Conservation (phyloP, 2,888 invertebrate genomes). For the Cantharis rufa region DNA sequence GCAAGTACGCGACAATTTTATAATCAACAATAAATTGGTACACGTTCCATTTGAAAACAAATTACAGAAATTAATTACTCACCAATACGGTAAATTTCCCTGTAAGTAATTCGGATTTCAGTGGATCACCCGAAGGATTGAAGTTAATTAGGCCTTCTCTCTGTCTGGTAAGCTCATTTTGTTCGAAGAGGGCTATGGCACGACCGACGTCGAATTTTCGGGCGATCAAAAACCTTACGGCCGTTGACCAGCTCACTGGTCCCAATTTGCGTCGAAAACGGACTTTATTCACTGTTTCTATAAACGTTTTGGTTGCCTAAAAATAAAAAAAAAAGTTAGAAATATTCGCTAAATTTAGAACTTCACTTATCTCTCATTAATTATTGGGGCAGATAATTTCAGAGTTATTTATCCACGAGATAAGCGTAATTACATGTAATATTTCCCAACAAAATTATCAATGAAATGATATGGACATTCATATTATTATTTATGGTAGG, state of each 20-base stretch:
- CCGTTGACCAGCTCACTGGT: conserved; percentile 82
- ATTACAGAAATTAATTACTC: conserved; percentile 47
- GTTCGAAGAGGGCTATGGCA: conserved; percentile 88
- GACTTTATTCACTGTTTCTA: conserved; percentile 71
- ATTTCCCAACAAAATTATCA: neutral
- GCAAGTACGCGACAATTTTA: neutral
- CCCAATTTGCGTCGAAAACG: conserved; percentile 60
- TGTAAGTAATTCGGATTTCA: conserved; percentile 84
- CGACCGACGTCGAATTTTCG: conserved; percentile 92
- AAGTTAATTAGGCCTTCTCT: conserved; percentile 85
- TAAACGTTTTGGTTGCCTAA: conserved; percentile 81
- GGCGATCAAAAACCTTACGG: conserved; percentile 89
- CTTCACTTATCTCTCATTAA: neutral
- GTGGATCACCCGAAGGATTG: conserved; percentile 80
- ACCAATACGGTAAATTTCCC: conserved; percentile 97
- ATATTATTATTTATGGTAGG: neutral
- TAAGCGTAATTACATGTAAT: neutral
- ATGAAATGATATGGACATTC: neutral
- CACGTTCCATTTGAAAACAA: neutral
- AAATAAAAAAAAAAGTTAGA: conserved; percentile 43
- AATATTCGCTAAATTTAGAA: conserved; percentile 4
- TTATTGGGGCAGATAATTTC: neutral
- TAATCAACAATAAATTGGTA: neutral
- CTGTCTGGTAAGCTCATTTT: conserved; percentile 87
- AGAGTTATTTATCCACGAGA: neutral